Conservation (phyloP, 2,888 invertebrate genomes). For the Drosophila vallismaia region DNA sequence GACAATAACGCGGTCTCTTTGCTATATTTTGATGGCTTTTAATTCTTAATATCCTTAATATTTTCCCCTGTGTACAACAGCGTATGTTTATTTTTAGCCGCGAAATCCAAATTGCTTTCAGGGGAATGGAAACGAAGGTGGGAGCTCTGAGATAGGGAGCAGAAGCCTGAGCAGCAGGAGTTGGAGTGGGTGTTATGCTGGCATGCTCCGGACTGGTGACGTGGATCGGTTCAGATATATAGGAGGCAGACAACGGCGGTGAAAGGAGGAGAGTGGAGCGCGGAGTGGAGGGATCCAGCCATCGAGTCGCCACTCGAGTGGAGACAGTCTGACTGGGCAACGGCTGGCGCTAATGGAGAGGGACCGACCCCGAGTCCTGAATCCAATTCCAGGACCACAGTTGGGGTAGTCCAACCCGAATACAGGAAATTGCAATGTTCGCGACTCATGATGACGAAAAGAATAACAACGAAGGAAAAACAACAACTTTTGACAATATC, state of each 20-base stretch:
- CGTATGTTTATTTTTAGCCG: conserved; percentile 66
- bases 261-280: conserved; percentile 16
- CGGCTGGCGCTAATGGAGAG: conserved; percentile 61
- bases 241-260: background rate
- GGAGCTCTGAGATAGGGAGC: background rate
- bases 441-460: conserved; percentile 59
- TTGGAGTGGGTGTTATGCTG: conserved; percentile 46
- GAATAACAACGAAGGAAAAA: conserved; percentile 27
- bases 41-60: background rate
- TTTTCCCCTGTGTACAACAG: conserved; percentile 13
- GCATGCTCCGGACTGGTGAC: conserved; percentile 35
- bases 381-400: conserved; percentile 1
- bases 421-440: conserved; percentile 71
- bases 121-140: conserved; percentile 7
- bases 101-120: conserved; percentile 13
- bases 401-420: conserved; percentile 43
- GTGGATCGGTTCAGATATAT: conserved; percentile 31
- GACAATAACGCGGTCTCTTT: too few species aligned
- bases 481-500: conserved; percentile 22
- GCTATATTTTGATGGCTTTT: background rate
- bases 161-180: background rate
- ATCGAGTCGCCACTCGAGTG: conserved; percentile 38
- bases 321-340: conserved; percentile 75
- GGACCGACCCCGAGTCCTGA: conserved; percentile 6
- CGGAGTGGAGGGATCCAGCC: conserved; percentile 33